A percentile compares a stretch with the other conserved stretches of the same genome.
Evolutionary conservation across 2,113 vertebrate species (phyloP).

Genomic region (Vidua chalybeata): DNA sequence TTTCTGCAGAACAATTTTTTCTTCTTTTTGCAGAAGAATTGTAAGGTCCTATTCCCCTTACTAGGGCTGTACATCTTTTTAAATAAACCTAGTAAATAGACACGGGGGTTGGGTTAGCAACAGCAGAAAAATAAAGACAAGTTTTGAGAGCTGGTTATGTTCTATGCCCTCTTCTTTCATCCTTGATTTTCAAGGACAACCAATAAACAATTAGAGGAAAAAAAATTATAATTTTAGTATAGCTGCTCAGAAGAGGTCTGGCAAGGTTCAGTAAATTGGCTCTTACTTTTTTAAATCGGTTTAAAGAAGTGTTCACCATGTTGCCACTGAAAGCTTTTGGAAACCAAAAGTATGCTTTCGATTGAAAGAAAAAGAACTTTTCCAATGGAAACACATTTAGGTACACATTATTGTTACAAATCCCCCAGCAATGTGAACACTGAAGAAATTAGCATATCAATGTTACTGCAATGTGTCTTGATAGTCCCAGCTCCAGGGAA

Average conservation of each 20-base stretch:
- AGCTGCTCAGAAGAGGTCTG: not conserved
- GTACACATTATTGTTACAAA: not conserved
- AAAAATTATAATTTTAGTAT: not conserved
- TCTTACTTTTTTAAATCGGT: not conserved
- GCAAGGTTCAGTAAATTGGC: not conserved
- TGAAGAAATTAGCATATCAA: not conserved
- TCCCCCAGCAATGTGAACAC: not conserved
- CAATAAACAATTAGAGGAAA: not conserved
- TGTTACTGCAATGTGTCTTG: not conserved
- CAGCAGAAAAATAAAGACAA: not conserved
- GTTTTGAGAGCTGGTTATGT: not conserved
- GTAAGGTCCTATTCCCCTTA: not conserved
- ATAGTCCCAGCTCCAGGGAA: not conserved
- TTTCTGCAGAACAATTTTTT: not conserved
- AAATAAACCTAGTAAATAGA: not conserved
- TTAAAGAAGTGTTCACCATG: not conserved
- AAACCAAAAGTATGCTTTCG: not conserved
- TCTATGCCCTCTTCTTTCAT: not conserved
- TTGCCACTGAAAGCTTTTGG: not conserved
- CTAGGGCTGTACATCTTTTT: not conserved
- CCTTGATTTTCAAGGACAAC: not conserved
- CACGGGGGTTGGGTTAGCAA: accelerated
- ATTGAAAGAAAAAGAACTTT: not conserved
- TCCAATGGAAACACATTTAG: not conserved
- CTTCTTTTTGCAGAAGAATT: not conserved